Evolutionary conservation across 2,113 vertebrate genomes (phyloP).

Genomic region (Antigone vipio): DNA sequence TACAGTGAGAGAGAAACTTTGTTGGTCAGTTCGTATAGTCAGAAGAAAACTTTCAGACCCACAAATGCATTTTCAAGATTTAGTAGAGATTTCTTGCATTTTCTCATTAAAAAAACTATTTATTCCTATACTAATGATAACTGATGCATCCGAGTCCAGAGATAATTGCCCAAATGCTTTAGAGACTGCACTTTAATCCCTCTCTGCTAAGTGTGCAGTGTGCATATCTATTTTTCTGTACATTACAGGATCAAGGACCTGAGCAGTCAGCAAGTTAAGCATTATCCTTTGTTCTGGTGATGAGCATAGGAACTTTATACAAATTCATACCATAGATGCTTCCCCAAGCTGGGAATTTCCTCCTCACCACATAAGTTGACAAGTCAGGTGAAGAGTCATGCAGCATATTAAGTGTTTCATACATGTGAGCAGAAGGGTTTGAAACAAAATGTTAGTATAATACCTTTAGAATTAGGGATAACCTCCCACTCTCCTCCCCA

Average conservation of each 20-base stretch:
- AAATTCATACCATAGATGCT: background rate
- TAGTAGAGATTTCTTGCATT: background rate
- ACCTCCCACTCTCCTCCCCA: background rate
- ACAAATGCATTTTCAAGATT: background rate
- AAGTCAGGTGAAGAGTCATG: background rate
- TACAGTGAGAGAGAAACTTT: background rate
- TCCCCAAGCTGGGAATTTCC: background rate
- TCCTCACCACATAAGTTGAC: background rate
- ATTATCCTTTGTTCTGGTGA: background rate
- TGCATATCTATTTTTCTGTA: background rate
- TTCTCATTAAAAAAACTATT: background rate
- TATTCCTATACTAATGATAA: background rate
- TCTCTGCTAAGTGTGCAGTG: background rate
- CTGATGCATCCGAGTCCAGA: background rate
- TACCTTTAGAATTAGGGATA: background rate
- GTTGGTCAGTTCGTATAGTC: background rate
- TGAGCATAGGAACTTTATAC: background rate
- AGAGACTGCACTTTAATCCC: background rate
- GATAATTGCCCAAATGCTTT: background rate
- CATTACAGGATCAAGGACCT: background rate
- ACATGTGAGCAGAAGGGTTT: background rate
- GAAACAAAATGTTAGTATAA: constrained; percentile 10
- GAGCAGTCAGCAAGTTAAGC: background rate
- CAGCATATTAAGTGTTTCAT: background rate
- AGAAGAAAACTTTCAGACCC: background rate